Evolutionary conservation across 2,888 invertebrate species (phyloP), one percentile per base, ranked within the genome.

Genomic region (Reticulitermes lucifugus): DNA sequence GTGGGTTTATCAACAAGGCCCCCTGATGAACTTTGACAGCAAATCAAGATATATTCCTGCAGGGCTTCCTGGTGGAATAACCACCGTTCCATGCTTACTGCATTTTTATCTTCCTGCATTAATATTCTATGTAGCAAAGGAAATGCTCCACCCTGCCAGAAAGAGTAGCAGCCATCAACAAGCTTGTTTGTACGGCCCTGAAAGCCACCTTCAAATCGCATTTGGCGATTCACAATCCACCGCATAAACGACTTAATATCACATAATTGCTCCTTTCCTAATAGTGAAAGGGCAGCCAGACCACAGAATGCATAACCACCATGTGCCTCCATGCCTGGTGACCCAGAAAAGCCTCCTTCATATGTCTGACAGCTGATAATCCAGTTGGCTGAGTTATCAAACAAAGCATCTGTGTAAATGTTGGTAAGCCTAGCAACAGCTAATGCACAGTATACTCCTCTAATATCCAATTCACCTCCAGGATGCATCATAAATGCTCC

Each of bases 281-380:
- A 92, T 86, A 99, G 91, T 5, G 96, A 94, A 77, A 99, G 92
- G 0, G 97, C 94, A 83, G 99, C 98, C 87, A 99, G 93, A 0
- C 97, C 99, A 93, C 99, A 99, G 91, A 98, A 99, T 0, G 99
- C 96, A 91, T 99, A 99, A n/a, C 99, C 99, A 3, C 99, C 99
- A 92, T 99, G 99, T 10, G 99, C 99, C 91, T 99, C 99, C 94
- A 98, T 95, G 14, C 97, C 98, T 0, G 98, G 98, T 88, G 93
- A 95, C 0, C 98, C 99, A 70, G 96, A 96, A 92, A 99, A 99
- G 0, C 99, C 99, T 75, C 99, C 99, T 92, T 99, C 99, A 92
- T 99, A 99, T 0, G 98, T 98, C 91, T 99, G 99, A 92, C 99
- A 99, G 88, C 96, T 93, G 55, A 96, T 93, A 88, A 99, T 95